A percentile compares a stretch with the other conserved stretches of the same genome.
These are phyloP conservation scores for Sarcophaga variegata DNA, from an alignment of 2,888 invertebrate species.

Conservation along the genomic window DNA sequence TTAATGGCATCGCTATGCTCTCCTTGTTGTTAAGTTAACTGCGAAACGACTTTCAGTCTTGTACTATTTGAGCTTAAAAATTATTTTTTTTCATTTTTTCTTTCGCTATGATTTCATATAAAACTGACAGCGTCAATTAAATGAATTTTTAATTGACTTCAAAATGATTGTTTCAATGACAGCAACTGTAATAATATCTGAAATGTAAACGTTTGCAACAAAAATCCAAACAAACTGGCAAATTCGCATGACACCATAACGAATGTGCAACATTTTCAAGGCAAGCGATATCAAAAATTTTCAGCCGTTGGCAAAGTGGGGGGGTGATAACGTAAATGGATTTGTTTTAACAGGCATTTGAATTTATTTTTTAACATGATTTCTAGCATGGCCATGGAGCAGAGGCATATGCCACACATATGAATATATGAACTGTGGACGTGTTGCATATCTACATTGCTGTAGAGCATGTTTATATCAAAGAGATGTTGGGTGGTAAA, in stretches of 20 bases:
- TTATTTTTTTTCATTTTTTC: background rate
- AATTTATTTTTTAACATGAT: slow-evolving; percentile 23
- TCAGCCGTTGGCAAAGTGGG: background rate
- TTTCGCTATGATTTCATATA: slow-evolving; percentile 3
- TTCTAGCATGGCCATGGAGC: background rate
- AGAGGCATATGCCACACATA: slow-evolving; percentile 10
- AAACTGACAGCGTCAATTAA: slow-evolving; percentile 25
- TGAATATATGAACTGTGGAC: background rate
- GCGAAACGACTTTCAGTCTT: too few relatives aligned
- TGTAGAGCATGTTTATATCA: slow-evolving; percentile 30
- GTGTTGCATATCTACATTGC: slow-evolving; percentile 43
- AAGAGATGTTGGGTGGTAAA: background rate
- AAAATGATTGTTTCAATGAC: slow-evolving; percentile 45
- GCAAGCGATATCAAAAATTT: background rate
- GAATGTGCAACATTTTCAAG: background rate
- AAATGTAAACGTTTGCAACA: slow-evolving; percentile 31
- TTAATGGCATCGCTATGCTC: too few relatives aligned
- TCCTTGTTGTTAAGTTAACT: background rate
- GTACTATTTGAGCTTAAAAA: background rate
- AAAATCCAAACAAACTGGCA: background rate
- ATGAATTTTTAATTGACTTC: slow-evolving; percentile 40
- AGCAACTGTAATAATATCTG: slow-evolving; percentile 44
- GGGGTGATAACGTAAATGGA: background rate
- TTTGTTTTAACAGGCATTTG: slow-evolving; percentile 34
- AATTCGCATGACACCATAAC: background rate